These are phyloP conservation scores for Octopus sinensis DNA, from an alignment of 1,140 invertebrate species.

Conservation along the genomic window DNA sequence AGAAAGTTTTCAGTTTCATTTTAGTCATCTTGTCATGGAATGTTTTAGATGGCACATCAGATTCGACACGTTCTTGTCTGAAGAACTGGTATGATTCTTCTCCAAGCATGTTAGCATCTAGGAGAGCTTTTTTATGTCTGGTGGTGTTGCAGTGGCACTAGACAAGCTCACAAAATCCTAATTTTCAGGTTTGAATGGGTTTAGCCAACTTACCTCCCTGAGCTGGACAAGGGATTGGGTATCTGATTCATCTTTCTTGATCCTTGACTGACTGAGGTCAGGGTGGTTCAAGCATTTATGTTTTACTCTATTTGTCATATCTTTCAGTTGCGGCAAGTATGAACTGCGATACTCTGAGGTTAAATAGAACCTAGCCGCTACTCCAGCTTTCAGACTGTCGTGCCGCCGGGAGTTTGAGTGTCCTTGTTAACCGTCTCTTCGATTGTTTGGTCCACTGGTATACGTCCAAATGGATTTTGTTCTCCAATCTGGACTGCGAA, in stretches of 20 bases:
- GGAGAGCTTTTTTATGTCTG: neutral
- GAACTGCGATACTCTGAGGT: constrained; percentile 15
- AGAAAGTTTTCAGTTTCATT: constrained; percentile 21
- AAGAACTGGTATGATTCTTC: constrained; percentile 6
- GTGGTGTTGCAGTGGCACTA: neutral
- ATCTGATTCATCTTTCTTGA: too few species aligned
- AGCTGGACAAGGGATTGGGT: neutral
- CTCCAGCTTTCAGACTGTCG: constrained; percentile 8
- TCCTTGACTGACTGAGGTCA: too few species aligned
- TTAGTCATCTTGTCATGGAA: neutral
- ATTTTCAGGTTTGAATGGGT: constrained; percentile 16
- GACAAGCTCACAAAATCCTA: constrained; percentile 15
- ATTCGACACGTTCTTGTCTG: neutral
- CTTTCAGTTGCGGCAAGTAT: neutral
- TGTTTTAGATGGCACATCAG: neutral
- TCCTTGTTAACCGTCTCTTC: constrained; percentile 8
- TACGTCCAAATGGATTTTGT: constrained; percentile 18
- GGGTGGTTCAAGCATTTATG: too few species aligned
- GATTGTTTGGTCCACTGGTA: too few species aligned
- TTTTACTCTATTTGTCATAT: constrained; percentile 10
- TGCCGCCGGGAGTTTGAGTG: constrained; percentile 18
- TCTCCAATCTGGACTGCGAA: neutral
- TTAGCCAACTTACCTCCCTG: constrained; percentile 10
- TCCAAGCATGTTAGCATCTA: constrained; percentile 9
- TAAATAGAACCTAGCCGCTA: neutral